Conservation (phyloP, 2,797 vertebrate species). For the Chelon labrosus region DNA sequence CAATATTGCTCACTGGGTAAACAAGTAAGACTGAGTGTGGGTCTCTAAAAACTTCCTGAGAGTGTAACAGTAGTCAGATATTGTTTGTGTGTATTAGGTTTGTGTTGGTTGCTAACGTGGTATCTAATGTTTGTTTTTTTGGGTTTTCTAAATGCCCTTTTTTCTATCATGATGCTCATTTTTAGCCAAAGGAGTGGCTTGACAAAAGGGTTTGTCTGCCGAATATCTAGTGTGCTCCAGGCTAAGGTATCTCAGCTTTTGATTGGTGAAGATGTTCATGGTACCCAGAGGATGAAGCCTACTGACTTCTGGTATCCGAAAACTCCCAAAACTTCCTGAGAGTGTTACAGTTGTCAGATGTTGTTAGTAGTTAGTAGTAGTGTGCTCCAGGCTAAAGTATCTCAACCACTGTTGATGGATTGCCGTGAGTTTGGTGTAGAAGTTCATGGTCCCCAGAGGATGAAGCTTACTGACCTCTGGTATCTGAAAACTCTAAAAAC, state of each 20-base stretch:
- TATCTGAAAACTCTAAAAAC: neutral
- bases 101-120: neutral
- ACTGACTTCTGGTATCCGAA: neutral
- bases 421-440: neutral
- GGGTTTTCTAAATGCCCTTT: too few relatives aligned
- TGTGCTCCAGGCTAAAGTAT: neutral
- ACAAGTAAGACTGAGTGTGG: conserved; percentile 44
- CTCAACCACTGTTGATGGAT: neutral
- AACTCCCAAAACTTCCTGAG: conserved; percentile 5
- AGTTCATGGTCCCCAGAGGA: neutral
- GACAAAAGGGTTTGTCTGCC: too few relatives aligned
- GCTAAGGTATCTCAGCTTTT: neutral
- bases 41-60: conserved; percentile 2
- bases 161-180: too few relatives aligned
- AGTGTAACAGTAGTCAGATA: conserved; percentile 20
- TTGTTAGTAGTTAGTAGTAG: neutral
- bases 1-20: conserved; percentile 70
- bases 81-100: conserved; percentile 5
- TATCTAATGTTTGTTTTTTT: too few relatives aligned
- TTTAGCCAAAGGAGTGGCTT: too few relatives aligned
- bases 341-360: conserved; percentile 23
- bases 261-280: neutral
- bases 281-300: neutral
- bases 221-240: too few relatives aligned
- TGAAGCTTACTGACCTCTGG: neutral